Conservation (phyloP, 2,888 invertebrate species). For the Agriotes lineatus region DNA sequence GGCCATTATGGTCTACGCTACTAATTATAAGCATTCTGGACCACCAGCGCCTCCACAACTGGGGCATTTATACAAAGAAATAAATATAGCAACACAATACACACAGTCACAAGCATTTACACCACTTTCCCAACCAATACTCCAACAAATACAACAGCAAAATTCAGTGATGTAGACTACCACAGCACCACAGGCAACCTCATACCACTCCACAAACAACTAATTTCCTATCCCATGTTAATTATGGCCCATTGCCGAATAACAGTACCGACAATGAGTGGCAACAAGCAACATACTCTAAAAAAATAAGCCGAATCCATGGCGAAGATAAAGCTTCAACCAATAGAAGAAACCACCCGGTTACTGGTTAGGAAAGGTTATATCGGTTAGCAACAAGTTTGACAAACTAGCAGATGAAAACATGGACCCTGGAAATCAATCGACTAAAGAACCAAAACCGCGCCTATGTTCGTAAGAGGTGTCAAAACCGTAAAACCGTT, state of each 20-base stretch:
- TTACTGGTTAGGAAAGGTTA: not conserved
- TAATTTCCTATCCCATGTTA: not conserved
- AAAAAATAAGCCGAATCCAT: not conserved
- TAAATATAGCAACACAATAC: not conserved
- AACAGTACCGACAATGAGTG: not conserved
- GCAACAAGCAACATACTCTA: not conserved
- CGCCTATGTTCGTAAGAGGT: not conserved
- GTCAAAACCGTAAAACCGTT: not conserved
- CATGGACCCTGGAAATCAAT: not conserved
- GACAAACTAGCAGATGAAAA: not conserved
- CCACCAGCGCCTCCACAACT: not conserved
- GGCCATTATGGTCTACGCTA: constrained; percentile 2
- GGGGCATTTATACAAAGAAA: constrained; percentile 3
- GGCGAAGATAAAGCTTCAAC: not conserved
- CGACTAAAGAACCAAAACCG: not conserved
- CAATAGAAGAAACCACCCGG: not conserved
- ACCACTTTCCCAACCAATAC: not conserved
- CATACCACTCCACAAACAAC: not conserved
- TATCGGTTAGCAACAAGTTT: no score
- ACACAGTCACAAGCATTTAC: constrained; percentile 1
- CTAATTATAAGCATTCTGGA: not conserved
- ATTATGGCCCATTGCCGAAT: not conserved
- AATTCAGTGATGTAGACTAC: not conserved
- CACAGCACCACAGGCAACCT: not conserved
- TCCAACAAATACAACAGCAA: not conserved